Evolutionary conservation across 2,797 vertebrate genomes (phyloP), one percentile per base, ranked within the genome.

Genomic region (Lacerta agilis): DNA sequence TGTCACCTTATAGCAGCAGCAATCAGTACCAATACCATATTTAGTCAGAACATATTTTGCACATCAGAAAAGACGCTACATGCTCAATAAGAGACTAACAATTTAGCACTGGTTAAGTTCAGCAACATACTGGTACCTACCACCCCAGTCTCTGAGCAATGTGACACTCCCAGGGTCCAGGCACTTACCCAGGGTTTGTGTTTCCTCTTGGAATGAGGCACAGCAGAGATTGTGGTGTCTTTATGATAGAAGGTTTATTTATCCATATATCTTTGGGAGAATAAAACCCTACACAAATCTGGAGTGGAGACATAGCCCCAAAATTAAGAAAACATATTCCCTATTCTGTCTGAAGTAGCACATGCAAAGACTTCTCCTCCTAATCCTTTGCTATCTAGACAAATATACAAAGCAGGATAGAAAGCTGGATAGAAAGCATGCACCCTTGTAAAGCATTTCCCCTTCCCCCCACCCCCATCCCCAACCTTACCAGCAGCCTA

Each of bases 11-110:
- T 38, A 25, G 41, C n/a, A 75, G 2, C 9, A 8, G 58, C 29
- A 0, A 0, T 13, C 0, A 0, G 9, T 29, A 67, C 20, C 27
- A 9, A 79, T n/a, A 88, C 55, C 15, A 58, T 17, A 85, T 64
- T 18, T 64, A 80, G 79, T 67, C 17, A 72, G 55, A 45, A 92
- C 2, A 87, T 82, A 92, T 55, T 82, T 43, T 82, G 92, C 86
- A 92, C 76, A 78, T 41, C 58, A 82, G 45, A 17, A 58, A 72
- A 8, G 13, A 64, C 64, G 61, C 33, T 73, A 15, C 17, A 10
- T 77, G 41, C 41, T 27, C 41, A 5, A 45, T 13, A 45, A 45
- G 75, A 45, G 9, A 77, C 25, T 13, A 55, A 55, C 49, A 55
- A 55, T 55, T 55, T 55, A 55, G 49, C 49, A 55, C 49, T 55